Conservation (phyloP, 2,113 vertebrate species). For the Cyphomyrus discorhynchus region DNA sequence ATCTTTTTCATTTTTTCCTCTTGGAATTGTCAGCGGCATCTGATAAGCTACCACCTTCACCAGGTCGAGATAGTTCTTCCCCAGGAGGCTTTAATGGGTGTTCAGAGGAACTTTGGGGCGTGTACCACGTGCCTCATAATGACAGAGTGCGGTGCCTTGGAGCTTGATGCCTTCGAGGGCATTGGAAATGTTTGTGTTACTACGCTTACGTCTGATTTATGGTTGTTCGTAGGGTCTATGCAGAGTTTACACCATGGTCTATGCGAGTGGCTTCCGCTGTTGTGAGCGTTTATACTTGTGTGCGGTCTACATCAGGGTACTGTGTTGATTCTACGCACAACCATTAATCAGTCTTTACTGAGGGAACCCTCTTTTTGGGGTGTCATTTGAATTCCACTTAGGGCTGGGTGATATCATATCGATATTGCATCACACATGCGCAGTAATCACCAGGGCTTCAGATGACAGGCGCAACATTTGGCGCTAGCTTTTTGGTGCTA, state of each 20-base stretch:
- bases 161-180: background rate
- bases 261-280: background rate
- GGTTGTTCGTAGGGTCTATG: background rate
- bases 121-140: conserved; percentile 35
- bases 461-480: no score
- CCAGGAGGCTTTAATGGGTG: background rate
- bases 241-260: background rate
- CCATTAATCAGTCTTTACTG: background rate
- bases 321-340: background rate
- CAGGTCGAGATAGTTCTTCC: conserved; percentile 31
- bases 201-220: background rate
- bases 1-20: conserved; percentile 40
- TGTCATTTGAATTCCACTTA: background rate
- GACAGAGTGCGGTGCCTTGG: conserved; percentile 31
- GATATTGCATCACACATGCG: no score
- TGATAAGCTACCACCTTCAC: conserved; percentile 30
- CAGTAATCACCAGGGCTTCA: no score
- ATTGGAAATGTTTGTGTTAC: background rate
- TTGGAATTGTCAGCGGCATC: conserved; percentile 51
- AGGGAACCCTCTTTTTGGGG: background rate
- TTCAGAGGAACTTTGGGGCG: conserved; percentile 28
- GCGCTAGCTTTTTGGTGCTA: no score
- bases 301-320: background rate
- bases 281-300: background rate
- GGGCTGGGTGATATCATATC: no score